These are phyloP conservation scores for Cervus canadensis DNA, from an alignment of 2,113 vertebrate genomes.

Conservation along the genomic window DNA sequence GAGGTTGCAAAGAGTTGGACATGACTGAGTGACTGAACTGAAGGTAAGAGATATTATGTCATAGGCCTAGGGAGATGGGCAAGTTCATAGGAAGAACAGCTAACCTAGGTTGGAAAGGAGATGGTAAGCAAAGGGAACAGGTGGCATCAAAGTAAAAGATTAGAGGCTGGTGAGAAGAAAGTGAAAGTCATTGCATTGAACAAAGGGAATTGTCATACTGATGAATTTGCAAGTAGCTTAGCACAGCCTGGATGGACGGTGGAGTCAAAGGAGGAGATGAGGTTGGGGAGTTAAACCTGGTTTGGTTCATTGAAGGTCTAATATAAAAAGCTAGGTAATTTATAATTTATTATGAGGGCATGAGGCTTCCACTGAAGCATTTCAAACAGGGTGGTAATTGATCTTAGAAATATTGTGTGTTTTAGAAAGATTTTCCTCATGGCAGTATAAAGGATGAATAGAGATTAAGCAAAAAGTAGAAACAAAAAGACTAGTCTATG, in stretches of 20 bases:
- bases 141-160: not conserved
- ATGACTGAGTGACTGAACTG: not conserved
- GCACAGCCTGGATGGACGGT: not conserved
- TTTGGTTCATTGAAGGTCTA: not conserved
- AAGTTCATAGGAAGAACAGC: not conserved
- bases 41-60: not conserved
- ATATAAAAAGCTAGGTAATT: not conserved
- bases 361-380: not conserved
- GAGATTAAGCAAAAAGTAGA: not conserved
- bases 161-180: not conserved
- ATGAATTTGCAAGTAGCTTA: not conserved
- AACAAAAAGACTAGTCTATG: not conserved
- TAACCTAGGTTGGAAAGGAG: not conserved
- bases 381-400: not conserved
- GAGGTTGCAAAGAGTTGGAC: not conserved
- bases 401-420: not conserved
- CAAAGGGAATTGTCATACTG: not conserved
- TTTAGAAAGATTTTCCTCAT: not conserved
- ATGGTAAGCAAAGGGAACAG: not conserved
- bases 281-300: not conserved
- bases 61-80: not conserved
- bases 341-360: not conserved
- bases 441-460: not conserved
- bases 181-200: not conserved
- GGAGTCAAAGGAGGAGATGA: not conserved